Base-by-base conservation (phyloP, 2,888 invertebrate genomes). In the Archaeoteleia sp. region DNA sequence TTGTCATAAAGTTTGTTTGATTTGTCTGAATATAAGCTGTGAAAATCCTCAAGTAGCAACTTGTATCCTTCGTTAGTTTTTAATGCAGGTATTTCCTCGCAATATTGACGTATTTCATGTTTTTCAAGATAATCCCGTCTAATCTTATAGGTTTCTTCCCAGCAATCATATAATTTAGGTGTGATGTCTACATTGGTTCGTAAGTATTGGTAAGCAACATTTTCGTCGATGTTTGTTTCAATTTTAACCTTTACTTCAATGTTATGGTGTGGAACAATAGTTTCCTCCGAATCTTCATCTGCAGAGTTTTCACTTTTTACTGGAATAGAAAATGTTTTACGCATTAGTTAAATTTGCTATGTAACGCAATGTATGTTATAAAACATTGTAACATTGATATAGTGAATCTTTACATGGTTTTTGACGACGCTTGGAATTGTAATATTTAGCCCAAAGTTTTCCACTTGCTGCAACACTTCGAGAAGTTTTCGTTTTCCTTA, bases 401-500 rank as follows among this genome's bases (percentile, higher is more conserved):
- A n/a, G n/a, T n/a, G n/a, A n/a, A n/a, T n/a, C n/a, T n/a, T n/a
- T n/a, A n/a, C n/a, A n/a, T n/a, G n/a, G n/a, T n/a, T n/a, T n/a
- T n/a, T n/a, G n/a, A n/a, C n/a, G n/a, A n/a, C 45, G 4, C 7
- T 32, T 45, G 1, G 8, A 8, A 20, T 45, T 17, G 20, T 32
- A 45, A 17, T 45, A 45, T 14, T 13, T 30, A 1, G 9, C 17
- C 45, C 45, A 45, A 7, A 45, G 20, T 17, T 45, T 45, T 1
- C 45, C 32, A 32, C 17, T 20, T 7, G 45, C 45, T 10, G 17
- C 12, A 10, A 45, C 32, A n/a, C 10, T 15, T 14, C 32, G 45
- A n/a, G 45, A 32, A 1, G 45, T 45, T 9, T 7, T 10, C 7
- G 45, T 45, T 32, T 32, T 45, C 1, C 17, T 30, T 45, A 32